Percentiles rank a stretch among this genome's conserved stretches.
Evolutionary conservation across 2,113 vertebrate species (phyloP).

Genomic region (Perca fluviatilis): DNA sequence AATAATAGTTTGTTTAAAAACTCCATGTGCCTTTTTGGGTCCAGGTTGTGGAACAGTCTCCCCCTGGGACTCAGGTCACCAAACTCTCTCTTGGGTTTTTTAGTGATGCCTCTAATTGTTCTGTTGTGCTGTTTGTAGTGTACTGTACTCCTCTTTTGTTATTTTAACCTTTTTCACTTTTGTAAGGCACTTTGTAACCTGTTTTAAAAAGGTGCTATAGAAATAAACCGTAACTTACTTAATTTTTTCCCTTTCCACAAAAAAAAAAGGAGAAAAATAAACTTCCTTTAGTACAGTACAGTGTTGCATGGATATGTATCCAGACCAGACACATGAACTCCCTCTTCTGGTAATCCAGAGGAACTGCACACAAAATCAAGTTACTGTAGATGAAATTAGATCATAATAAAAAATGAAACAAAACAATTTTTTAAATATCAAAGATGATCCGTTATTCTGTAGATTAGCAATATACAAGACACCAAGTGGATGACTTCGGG

Average conservation of each 20-base stretch:
- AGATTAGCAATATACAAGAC: constrained; percentile 27
- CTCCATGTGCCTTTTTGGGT: too few relatives aligned
- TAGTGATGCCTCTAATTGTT: too few relatives aligned
- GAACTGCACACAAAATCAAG: constrained; percentile 27
- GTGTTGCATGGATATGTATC: neutral
- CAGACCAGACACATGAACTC: constrained; percentile 3
- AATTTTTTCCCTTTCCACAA: neutral
- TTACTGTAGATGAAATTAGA: neutral
- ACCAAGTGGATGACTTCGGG: constrained; percentile 2
- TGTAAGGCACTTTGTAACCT: too few relatives aligned
- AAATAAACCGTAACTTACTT: too few relatives aligned
- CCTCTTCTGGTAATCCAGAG: constrained; percentile 41
- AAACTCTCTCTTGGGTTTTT: too few relatives aligned
- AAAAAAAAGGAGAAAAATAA: neutral
- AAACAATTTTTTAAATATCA: neutral
- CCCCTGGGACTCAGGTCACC: too few relatives aligned
- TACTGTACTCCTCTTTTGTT: too few relatives aligned
- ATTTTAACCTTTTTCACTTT: too few relatives aligned
- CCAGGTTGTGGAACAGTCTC: too few relatives aligned
- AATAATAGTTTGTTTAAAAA: neutral
- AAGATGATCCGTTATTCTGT: constrained; percentile 3
- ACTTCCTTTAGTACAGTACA: neutral
- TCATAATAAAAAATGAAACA: constrained; percentile 8
- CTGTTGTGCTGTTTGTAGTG: too few relatives aligned
- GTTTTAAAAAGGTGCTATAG: too few relatives aligned